Conservation (phyloP, 2,797 vertebrate species). For the Hemitrygon akajei region DNA sequence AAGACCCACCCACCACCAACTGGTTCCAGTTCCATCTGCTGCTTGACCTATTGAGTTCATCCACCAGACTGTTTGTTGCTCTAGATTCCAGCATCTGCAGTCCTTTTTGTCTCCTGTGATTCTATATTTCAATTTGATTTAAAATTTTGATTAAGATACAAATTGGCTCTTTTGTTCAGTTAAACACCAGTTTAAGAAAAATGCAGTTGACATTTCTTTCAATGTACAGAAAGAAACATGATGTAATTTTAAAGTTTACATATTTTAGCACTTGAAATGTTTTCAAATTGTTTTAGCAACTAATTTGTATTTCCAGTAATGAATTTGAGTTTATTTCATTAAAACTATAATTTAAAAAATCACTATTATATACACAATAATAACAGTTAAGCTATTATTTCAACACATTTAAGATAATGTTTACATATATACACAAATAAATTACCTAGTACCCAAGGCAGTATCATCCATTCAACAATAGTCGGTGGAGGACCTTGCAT, state of each 20-base stretch:
- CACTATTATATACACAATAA: background rate
- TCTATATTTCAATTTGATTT: background rate
- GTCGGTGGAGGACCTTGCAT: constrained; percentile 81
- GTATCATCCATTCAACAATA: constrained; percentile 94
- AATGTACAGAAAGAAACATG: background rate
- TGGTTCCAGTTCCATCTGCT: no score
- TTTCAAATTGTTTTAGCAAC: background rate
- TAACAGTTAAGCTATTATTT: constrained; percentile 44
- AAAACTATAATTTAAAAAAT: background rate
- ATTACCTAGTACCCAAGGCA: constrained; percentile 98
- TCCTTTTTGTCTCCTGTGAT: no score
- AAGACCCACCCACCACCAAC: no score
- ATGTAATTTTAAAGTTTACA: background rate
- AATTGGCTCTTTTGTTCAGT: background rate
- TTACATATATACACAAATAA: constrained; percentile 51
- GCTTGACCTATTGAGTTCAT: no score
- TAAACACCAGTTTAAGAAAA: background rate
- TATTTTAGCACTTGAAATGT: background rate
- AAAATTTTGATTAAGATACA: background rate
- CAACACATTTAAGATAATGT: constrained; percentile 58
- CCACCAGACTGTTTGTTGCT: no score
- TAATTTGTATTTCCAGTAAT: background rate
- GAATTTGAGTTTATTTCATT: background rate
- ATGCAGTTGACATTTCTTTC: background rate
- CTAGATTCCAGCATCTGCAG: no score